Base-by-base conservation (phyloP, 2,888 invertebrate species). In the Leptinotarsa rubiginosa region DNA sequence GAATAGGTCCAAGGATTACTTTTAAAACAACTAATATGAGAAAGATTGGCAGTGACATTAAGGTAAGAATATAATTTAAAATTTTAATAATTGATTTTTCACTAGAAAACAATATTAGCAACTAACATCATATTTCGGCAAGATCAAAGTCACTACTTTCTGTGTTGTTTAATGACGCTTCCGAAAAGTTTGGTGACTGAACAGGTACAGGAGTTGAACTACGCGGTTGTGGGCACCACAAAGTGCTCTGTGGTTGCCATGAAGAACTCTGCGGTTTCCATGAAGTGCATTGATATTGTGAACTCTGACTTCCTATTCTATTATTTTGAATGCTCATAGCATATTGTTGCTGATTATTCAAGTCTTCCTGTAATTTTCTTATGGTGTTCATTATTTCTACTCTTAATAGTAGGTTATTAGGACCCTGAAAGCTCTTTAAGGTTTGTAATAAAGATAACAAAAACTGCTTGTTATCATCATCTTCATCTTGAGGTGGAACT, bases 1-100 rank as follows among this genome's bases (percentile, higher is more conserved):
- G 4, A 59, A 22, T 59, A 10, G 22, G 25, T 25, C 59, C 59
- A 59, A 4, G 13, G 59, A 59, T 59, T 59, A 59, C 59, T 7
- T 59, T 59, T 25, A 12, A 59, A 59, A 59, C 59, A 59, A 59
- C 25, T 12, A 59, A 25, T 59, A 59, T 12, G 59, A 59, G 59
- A 59, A 59, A 22, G 22, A 59, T 22, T 22, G 7, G 2, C 13
- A 22, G 59, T 22, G 22, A 22, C 22, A 22, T 3, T 22, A 12
- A 13, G 59, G 12, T 10, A 59, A 59, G 1, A 54, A 54, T 54
- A 54, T 20, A 49, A 12, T 49, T 49, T 49, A 49, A 25, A 25
- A 3, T 5, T 5, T 49, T 49, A 15, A 49, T 49, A 49, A 49
- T 49, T 49, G 3, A 12, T 4, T 16, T 15, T 49, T 49, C 16